Evolutionary conservation across 2,113 vertebrate genomes (phyloP).

Genomic region (Egretta garzetta): DNA sequence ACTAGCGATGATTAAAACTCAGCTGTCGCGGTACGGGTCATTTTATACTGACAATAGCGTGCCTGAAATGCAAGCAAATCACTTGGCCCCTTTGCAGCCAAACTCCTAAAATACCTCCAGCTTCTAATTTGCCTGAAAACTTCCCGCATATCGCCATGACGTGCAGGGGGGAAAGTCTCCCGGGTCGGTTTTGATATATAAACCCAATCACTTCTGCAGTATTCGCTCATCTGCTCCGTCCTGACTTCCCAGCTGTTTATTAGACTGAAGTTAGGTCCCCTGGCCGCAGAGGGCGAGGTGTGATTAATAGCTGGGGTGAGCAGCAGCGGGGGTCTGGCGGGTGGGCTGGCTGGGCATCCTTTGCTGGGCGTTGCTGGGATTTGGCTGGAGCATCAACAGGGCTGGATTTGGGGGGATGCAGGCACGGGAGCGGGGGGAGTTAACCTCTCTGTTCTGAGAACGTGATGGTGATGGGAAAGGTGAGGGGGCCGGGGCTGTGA

Average conservation of each 20-base stretch:
- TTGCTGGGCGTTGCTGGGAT: not conserved
- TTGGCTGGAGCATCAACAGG: not conserved
- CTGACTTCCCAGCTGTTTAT: not conserved
- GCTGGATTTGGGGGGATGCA: not conserved
- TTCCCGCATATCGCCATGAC: not conserved
- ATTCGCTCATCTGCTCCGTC: not conserved
- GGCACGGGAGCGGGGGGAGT: not conserved
- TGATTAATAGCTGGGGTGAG: not conserved
- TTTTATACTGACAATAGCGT: not conserved
- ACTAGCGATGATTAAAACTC: not conserved
- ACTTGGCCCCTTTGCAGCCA: not conserved
- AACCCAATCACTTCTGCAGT: not conserved
- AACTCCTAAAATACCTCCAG: not conserved
- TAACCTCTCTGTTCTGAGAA: not conserved
- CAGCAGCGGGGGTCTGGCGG: not conserved
- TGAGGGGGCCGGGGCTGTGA: not conserved
- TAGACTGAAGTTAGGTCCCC: not conserved
- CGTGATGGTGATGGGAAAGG: not conserved
- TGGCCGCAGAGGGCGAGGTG: rapidly evolving
- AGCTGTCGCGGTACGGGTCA: not conserved
- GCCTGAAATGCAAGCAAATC: not conserved
- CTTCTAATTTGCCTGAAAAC: not conserved
- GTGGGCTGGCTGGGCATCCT: not conserved
- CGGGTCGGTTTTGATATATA: not conserved
- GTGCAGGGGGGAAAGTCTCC: not conserved